A percentile compares a stretch with the other conserved stretches of the same genome.
Conservation (phyloP, 2,888 invertebrate genomes). For the Sclerodermus sp. region DNA sequence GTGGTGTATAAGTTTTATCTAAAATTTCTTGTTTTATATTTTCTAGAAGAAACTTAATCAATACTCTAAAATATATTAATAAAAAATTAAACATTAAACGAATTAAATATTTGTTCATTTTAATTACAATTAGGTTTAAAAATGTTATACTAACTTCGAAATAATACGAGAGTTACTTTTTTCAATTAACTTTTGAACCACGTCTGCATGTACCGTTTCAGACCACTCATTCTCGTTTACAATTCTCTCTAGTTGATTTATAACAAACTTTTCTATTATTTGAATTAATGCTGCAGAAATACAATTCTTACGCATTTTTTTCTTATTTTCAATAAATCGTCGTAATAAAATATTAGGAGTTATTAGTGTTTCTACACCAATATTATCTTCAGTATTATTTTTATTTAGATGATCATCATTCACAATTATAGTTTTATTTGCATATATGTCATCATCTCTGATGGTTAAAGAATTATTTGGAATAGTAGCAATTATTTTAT, state of each 20-base stretch:
- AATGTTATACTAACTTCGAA: constrained; percentile 42
- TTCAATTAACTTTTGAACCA: constrained; percentile 28
- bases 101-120: neutral
- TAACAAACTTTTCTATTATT: constrained; percentile 37
- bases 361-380: no score
- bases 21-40: constrained; percentile 31
- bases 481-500: no score
- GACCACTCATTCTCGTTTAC: constrained; percentile 35
- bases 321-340: neutral
- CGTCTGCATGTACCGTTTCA: constrained; percentile 25
- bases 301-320: neutral
- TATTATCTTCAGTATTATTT: no score
- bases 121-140: constrained; percentile 1
- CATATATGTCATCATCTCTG: no score
- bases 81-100: neutral
- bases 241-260: constrained; percentile 31
- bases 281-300: no score
- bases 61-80: neutral
- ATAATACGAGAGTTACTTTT: constrained; percentile 27
- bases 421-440: no score
- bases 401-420: no score
- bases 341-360: neutral
- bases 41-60: neutral
- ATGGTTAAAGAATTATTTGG: no score
- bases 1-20: constrained; percentile 53